phyloP scores from a whole-genome alignment of 2,113 vertebrate genomes.

The Andinoacara biseriatus region DNA sequence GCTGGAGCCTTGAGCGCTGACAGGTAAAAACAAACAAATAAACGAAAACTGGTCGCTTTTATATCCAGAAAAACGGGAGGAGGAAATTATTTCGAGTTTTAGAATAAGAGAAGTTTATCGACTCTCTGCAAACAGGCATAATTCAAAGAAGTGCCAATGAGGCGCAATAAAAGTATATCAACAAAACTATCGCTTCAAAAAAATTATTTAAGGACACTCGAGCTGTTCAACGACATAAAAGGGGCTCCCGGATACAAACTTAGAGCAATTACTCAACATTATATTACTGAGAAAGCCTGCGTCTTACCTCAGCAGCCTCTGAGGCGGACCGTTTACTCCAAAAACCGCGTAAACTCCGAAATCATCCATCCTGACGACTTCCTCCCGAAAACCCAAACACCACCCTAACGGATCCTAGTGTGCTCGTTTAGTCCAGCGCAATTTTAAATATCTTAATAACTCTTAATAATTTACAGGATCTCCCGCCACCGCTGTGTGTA shows the following conservation, averaged over 20 bases:
- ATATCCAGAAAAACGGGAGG: fast-evolving
- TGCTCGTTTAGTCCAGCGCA: not conserved
- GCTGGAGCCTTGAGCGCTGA: slow-evolving; percentile 51
- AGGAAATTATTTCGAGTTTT: fast-evolving
- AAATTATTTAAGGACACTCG: not conserved
- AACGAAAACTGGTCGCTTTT: not conserved
- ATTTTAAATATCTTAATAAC: not conserved
- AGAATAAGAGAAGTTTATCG: fast-evolving
- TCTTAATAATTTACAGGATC: not conserved
- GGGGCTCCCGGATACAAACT: fast-evolving
- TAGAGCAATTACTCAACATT: not conserved
- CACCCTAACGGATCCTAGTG: not conserved
- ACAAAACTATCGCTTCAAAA: not conserved
- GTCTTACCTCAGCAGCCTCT: slow-evolving; percentile 71
- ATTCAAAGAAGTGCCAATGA: not conserved
- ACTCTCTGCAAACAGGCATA: not conserved
- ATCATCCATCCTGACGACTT: slow-evolving; percentile 64
- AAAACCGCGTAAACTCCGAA: slow-evolving; percentile 78
- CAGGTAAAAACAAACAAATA: not conserved
- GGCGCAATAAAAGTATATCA: not conserved
- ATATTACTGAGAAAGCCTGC: not conserved
- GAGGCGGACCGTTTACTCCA: slow-evolving; percentile 73
- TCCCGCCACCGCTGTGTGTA: slow-evolving; percentile 64
- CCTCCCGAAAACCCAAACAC: not conserved
- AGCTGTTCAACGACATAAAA: not conserved